Base-by-base conservation (phyloP, 1,140 invertebrate genomes). In the Plutomurus gul region DNA sequence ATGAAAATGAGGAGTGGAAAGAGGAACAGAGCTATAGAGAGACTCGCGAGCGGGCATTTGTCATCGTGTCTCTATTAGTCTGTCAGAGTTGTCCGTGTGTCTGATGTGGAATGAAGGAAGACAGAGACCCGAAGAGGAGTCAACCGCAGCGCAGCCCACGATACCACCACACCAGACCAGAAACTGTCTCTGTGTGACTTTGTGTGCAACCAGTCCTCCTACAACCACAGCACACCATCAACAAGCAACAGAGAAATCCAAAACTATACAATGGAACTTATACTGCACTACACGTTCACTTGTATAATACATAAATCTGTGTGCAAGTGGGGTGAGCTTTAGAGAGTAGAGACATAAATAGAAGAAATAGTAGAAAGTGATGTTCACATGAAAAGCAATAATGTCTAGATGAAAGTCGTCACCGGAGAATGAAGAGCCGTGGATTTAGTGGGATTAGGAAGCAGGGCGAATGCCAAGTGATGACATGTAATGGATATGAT, bases 341-440 rank as follows among this genome's bases (percentile, higher is more conserved):
- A n/a, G n/a, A n/a, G n/a, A n/a, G n/a, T n/a, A n/a, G n/a, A n/a
- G n/a, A n/a, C n/a, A n/a, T n/a, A n/a, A n/a, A n/a, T n/a, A n/a
- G n/a, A n/a, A n/a, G n/a, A n/a, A n/a, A n/a, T n/a, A n/a, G n/a
- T n/a, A n/a, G n/a, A n/a, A n/a, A n/a, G n/a, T n/a, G n/a, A n/a
- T n/a, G n/a, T n/a, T n/a, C n/a, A 33, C 56, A 33, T 36, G 56
- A 65, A 65, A 65, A 36, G 56, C 56, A 65, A 65, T 65, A 65
- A 65, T 65, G 10, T n/a, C 27, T 7, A 11, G 56, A 36, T 65
- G 0, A 65, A 65, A 33, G 27, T 65, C 22, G 27, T 36, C 4
- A 18, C 5, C 25, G 7, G 51, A 25, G 20, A 65, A 33, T 33
- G 56, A 16, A 65, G 27, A 65, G 16, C 27, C 56, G 56, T n/a